Conservation (phyloP, 2,113 vertebrate species). For the Hylia prasina region DNA sequence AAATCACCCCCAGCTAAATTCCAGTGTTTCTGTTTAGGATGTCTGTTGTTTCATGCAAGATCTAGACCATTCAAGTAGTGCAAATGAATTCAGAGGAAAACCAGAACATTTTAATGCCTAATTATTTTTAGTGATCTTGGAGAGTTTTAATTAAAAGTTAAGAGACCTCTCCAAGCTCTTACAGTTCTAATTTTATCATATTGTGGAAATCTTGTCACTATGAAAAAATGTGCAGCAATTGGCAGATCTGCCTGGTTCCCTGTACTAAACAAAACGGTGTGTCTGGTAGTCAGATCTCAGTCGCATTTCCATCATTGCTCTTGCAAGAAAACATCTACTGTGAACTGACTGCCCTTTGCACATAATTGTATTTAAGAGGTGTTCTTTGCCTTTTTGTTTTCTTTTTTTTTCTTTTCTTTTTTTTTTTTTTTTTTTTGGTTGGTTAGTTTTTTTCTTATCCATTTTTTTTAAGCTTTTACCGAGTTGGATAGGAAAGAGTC, state of each 20-base stretch:
- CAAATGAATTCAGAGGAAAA: slow-evolving; percentile 78
- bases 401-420: background rate
- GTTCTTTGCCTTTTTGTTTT: background rate
- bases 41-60: slow-evolving; percentile 64
- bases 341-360: background rate
- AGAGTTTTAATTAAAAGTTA: slow-evolving; percentile 83
- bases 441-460: accelerated
- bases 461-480: background rate
- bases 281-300: background rate
- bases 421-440: background rate
- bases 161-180: slow-evolving; percentile 79
- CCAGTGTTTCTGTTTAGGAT: slow-evolving; percentile 64
- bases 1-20: slow-evolving; percentile 65
- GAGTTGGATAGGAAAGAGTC: background rate
- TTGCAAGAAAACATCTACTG: background rate
- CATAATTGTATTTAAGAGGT: background rate
- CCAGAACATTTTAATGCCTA: slow-evolving; percentile 74
- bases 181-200: slow-evolving; percentile 75
- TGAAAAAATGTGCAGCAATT: slow-evolving; percentile 65
- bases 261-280: slow-evolving; percentile 52
- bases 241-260: slow-evolving; percentile 35
- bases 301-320: background rate
- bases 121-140: slow-evolving; percentile 80
- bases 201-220: slow-evolving; percentile 65
- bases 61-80: slow-evolving; percentile 54